Conservation (phyloP, 2,113 vertebrate genomes). For the Tenebrosternarchus preto region DNA sequence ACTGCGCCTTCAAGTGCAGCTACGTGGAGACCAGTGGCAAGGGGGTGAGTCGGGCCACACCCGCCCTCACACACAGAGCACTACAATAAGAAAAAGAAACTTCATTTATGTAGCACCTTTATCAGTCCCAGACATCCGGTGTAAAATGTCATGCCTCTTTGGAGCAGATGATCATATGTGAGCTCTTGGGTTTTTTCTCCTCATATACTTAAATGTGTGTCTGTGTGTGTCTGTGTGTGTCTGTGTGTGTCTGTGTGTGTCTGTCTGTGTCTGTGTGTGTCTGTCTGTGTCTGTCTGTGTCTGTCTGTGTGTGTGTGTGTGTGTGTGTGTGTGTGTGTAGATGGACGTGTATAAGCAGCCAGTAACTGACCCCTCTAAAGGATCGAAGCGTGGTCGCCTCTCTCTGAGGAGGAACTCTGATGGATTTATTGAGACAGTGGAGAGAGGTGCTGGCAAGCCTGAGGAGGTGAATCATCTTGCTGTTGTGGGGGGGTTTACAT, state of each 20-base stretch:
- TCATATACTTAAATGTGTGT: neutral
- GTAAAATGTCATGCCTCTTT: too few species aligned
- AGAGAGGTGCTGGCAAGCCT: conserved; percentile 73
- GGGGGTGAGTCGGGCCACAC: conserved; percentile 63
- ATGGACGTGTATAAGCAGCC: conserved; percentile 79
- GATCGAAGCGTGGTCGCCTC: conserved; percentile 73
- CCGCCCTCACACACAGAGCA: too few species aligned
- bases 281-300: too few species aligned
- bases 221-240: neutral
- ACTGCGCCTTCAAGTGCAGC: conserved; percentile 78
- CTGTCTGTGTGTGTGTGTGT: neutral
- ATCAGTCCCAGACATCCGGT: too few species aligned
- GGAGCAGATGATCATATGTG: too few species aligned
- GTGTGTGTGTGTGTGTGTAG: conserved; percentile 52
- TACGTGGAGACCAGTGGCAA: conserved; percentile 76
- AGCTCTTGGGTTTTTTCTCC: neutral
- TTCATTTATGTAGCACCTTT: too few species aligned
- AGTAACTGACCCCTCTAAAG: conserved; percentile 74
- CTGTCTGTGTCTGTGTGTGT: conserved; percentile 8
- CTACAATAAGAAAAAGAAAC: too few species aligned
- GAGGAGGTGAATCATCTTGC: conserved; percentile 67
- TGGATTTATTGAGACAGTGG: conserved; percentile 72
- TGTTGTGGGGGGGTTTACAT: too few species aligned
- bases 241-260: neutral
- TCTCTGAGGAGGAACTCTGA: conserved; percentile 73